phyloP scores from a whole-genome alignment of 2,888 invertebrate genomes.

The Nomada hirtipes region DNA sequence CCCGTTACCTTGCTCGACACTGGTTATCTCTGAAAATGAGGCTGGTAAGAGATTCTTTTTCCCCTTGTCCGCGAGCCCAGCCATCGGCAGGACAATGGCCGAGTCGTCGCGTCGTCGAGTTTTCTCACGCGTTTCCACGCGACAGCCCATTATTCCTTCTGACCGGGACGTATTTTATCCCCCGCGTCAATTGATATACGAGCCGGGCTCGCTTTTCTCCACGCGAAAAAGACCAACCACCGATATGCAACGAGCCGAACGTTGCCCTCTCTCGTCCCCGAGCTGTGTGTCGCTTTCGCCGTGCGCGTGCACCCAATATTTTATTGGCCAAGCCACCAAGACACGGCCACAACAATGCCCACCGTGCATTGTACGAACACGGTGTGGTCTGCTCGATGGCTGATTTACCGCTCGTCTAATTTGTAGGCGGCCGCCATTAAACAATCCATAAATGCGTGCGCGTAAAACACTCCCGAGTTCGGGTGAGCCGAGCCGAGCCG shows the following conservation, averaged over 20 bases:
- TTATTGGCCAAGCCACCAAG: constrained; percentile 66
- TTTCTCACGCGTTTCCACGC: constrained; percentile 71
- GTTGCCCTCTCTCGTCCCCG: constrained; percentile 3
- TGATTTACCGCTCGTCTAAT: constrained; percentile 84
- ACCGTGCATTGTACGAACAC: constrained; percentile 74
- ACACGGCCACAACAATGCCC: constrained; percentile 63
- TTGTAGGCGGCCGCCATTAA: constrained; percentile 84
- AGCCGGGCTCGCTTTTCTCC: constrained; percentile 47
- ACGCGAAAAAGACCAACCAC: constrained; percentile 42
- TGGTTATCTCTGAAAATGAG: constrained; percentile 31
- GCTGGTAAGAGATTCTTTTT: constrained; percentile 20
- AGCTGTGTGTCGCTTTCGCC: constrained; percentile 36
- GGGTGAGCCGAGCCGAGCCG: constrained; percentile 40
- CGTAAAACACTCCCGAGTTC: constrained; percentile 80
- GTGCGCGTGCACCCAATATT: constrained; percentile 72
- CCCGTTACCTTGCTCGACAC: neutral
- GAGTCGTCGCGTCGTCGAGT: constrained; percentile 22
- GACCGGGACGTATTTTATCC: constrained; percentile 56
- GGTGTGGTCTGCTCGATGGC: constrained; percentile 82
- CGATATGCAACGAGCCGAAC: constrained; percentile 12
- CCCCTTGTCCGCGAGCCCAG: constrained; percentile 1
- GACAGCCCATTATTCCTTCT: constrained; percentile 60
- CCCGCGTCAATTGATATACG: constrained; percentile 64
- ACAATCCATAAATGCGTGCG: constrained; percentile 83
- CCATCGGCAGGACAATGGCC: constrained; percentile 53